A percentile compares a stretch with the other conserved stretches of the same genome.
phyloP scores from a whole-genome alignment of 2,888 invertebrate species.

The Chrysopilus asiliformis region DNA sequence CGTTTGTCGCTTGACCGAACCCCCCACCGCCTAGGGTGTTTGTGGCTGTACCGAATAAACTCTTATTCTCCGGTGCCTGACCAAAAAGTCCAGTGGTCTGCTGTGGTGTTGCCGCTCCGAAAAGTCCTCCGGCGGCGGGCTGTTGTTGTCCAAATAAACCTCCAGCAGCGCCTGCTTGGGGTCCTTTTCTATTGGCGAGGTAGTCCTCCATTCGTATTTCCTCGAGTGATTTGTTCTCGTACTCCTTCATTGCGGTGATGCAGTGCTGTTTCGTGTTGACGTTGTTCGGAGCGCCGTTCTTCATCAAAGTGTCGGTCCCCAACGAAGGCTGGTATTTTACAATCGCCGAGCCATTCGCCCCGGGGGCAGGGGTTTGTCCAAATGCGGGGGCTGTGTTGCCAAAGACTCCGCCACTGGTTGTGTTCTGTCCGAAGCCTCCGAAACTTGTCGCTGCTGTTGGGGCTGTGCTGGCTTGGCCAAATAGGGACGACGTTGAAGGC shows the following conservation, averaged over 20 bases:
- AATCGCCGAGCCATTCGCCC: conserved; percentile 52
- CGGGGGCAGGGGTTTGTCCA: conserved; percentile 20
- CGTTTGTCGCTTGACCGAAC: conserved; percentile 38
- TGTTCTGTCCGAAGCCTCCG: conserved; percentile 49
- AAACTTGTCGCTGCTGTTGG: conserved; percentile 38
- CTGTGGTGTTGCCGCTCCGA: conserved; percentile 37
- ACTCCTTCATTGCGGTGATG: conserved; percentile 98
- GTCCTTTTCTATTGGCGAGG: conserved; percentile 74
- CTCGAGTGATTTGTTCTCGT: conserved; percentile 86
- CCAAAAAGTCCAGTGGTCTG: conserved; percentile 41
- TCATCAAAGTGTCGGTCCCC: conserved; percentile 84
- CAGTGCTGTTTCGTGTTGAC: conserved; percentile 92
- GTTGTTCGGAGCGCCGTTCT: conserved; percentile 68
- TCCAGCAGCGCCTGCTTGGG: conserved; percentile 33
- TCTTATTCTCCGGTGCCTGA: conserved; percentile 43
- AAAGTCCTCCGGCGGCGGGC: conserved; percentile 32
- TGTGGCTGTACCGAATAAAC: conserved; percentile 34
- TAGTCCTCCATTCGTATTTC: conserved; percentile 93
- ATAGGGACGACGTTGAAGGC: conserved; percentile 37
- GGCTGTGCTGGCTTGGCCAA: conserved; percentile 39
- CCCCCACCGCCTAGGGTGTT: conserved; percentile 20
- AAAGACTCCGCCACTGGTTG: conserved; percentile 39
- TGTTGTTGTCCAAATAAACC: conserved; percentile 41
- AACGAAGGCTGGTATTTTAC: conserved; percentile 72
- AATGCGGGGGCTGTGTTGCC: conserved; percentile 34